phyloP scores from a whole-genome alignment of 2,113 vertebrate genomes.

The Ammodytes dubius region DNA sequence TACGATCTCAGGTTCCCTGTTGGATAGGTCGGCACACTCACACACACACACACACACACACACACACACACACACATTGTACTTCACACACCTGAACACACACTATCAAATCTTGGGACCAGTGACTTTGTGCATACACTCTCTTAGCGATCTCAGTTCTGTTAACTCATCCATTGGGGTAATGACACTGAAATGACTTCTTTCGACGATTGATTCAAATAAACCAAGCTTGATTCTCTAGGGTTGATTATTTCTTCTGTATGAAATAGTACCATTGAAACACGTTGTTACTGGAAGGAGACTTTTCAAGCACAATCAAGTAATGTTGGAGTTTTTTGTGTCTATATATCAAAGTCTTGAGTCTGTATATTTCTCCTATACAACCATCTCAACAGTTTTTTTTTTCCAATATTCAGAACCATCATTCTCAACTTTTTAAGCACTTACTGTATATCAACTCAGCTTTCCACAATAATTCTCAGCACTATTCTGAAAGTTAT shows the following conservation, averaged over 20 bases:
- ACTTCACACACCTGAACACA: constrained; percentile 40
- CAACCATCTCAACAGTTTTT: no score
- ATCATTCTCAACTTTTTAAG: no score
- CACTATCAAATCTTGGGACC: constrained; percentile 23
- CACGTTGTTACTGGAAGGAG: neutral
- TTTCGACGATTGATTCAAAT: constrained; percentile 31
- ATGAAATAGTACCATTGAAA: neutral
- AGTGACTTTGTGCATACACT: constrained; percentile 1
- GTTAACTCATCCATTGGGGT: constrained; percentile 34
- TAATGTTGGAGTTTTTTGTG: no score
- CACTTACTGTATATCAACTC: no score
- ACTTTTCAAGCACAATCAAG: no score
- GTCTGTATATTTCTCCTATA: no score
- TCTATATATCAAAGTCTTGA: no score
- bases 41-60: constrained; percentile 19
- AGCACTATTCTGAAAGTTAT: no score
- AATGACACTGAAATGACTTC: constrained; percentile 45
- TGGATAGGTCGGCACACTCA: no score
- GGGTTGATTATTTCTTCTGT: constrained; percentile 36
- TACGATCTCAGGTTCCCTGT: no score
- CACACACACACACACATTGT: constrained; percentile 25
- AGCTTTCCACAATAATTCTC: no score
- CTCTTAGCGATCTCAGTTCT: constrained; percentile 28
- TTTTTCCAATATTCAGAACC: no score
- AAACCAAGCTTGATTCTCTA: constrained; percentile 20